Evolutionary conservation across 2,888 invertebrate species (phyloP), one percentile per base, ranked within the genome.

Genomic region (Polietes domitor): DNA sequence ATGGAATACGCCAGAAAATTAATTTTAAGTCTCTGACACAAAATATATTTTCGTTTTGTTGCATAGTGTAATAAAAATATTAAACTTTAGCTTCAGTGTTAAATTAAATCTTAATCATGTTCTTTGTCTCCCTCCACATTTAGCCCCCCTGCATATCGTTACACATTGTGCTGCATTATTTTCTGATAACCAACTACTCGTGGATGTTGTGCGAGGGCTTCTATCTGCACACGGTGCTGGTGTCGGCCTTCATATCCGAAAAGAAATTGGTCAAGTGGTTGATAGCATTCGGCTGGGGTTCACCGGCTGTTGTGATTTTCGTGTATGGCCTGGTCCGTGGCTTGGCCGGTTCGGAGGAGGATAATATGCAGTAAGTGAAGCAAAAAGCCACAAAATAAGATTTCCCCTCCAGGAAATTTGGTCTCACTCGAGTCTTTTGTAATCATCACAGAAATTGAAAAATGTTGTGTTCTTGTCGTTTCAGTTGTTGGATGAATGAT

Each of bases 191-290:
- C 89, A 98, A 97, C 93, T 98, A 98, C 93, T 96, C 97, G 87
- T 98, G 98, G 98, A 98, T 98, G 98, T 94, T 98, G 89, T 97
- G 97, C 93, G 98, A 98, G 92, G 98, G 98, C 0, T 94, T 98
- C 86, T 98, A 98, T 92, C 94, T 98, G 86, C 98, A 98, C 93
- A 98, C 98, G 0, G 95, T 98, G 87, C 95, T 98, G 0, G 98
- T 98, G 21, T 95, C 96, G 86, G 97, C 98, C 4, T 98, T 98
- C 92, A 96, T 97, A 86, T 96, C 97, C 21, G 98, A 98, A 93
- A 95, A 96, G 86, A 95, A 95, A 84, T 94, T 98, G 85, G 94
- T 98, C 87, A 95, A 96, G 88, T 96, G 96, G 93, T 94, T 98
- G 92, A 95, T 96, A 91, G 93, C 94, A 41, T 94, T 97, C 72